Base-by-base conservation (phyloP, 1,140 invertebrate species). In the Scaptomyza graminum region DNA sequence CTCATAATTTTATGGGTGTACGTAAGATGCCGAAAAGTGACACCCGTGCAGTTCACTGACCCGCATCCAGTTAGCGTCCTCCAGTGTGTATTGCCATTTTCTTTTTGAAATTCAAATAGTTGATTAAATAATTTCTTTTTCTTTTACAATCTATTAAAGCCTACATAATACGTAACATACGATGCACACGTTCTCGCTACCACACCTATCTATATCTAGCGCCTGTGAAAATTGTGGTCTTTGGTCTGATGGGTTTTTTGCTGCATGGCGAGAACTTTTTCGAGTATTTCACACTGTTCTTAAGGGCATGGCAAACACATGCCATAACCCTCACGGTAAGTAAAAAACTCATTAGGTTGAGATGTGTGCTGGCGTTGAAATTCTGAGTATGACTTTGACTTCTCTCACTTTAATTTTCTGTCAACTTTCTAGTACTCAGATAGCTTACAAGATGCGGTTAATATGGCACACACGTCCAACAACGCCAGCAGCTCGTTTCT, bases 201-300 rank as follows among this genome's bases (percentile, higher is more conserved):
- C 94, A 95, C 71, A 93, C 94, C 1, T 96, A 96, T 80, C 92
- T 94, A 11, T 95, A 95, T 74, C 92, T 95, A 11, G 94, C 96
- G 0, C 71, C 95, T 5, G 94, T 95, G 88, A 96, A 96, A 90
- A 93, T 95, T 51, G 7, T 93, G 0, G 84, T 93, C 3, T 96
- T 96, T 89, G 93, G 95, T 31, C 75, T 92, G 0, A 91, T 92
- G 50, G 94, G 94, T 73, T 76, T 96, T 15, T 72, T 93, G 1
- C 93, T 94, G 41, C 92, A 94, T 59, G 93, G 93, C 11, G 92
- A 94, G 39, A 90, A 92, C 37, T 85, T 94, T 15, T 50, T 77
- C 1, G 92, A 93, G 59, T 93, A 95, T 47, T 95, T 96, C 71
- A 82, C 44, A 8, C 55, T 89, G 47, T 92, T 93, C 51, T 12